phyloP scores from a whole-genome alignment of 1,140 invertebrate species.

The Zophobas morio region DNA sequence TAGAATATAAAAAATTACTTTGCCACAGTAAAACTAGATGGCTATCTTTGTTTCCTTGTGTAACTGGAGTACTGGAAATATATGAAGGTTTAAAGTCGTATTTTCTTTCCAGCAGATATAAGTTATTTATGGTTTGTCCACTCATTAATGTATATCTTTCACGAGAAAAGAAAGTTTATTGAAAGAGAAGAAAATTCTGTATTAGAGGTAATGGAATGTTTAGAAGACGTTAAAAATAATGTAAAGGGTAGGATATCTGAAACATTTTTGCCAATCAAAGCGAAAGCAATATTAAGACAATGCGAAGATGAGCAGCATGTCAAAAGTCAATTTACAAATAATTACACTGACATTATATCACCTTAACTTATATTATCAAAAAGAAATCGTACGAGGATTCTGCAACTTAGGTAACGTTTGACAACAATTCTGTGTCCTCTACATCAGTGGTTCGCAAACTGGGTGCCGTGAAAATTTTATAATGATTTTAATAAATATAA shows the following conservation, averaged over 20 bases:
- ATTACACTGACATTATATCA: too few species aligned
- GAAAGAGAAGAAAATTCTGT: neutral
- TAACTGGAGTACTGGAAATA: neutral
- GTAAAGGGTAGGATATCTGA: neutral
- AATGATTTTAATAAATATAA: too few species aligned
- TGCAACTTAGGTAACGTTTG: too few species aligned
- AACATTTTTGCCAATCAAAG: neutral
- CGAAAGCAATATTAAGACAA: neutral
- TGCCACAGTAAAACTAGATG: neutral
- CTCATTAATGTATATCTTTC: neutral
- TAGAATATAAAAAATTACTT: neutral
- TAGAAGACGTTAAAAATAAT: neutral
- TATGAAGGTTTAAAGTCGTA: neutral
- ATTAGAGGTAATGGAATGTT: neutral
- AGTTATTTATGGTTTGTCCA: slow-evolving; percentile 1
- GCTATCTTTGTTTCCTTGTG: neutral
- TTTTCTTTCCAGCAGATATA: neutral
- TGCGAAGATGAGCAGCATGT: neutral
- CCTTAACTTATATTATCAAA: too few species aligned
- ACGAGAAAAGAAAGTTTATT: neutral
- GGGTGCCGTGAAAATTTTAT: too few species aligned
- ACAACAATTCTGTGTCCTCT: too few species aligned
- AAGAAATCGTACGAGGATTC: too few species aligned
- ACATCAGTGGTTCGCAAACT: too few species aligned
- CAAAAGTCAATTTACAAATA: too few species aligned